Evolutionary conservation across 2,797 vertebrate genomes (phyloP), one percentile per base, ranked within the genome.

Genomic region (Cynodonichthys magdalenae): DNA sequence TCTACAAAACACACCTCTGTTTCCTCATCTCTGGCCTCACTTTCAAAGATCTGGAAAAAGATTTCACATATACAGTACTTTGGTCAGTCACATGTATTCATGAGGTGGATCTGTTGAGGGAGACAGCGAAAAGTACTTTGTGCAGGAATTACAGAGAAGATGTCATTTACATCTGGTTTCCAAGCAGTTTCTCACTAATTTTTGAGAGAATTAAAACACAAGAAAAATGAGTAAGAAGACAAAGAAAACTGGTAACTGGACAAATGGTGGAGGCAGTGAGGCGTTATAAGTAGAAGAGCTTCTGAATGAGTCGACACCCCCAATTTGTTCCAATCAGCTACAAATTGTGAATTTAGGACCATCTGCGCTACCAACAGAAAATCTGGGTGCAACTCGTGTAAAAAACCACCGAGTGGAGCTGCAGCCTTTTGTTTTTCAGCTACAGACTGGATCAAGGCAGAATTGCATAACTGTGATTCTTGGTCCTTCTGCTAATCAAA

Each of bases 1-100:
- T 99, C 97, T 51, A 99, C 93, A 15, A 95, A 93, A 79, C 96
- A 98, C 53, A 98, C 95, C 87, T 99, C 97, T 9, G 93, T 92
- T 66, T 97, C 96, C 46, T 97, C 88, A 0, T 89, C 89, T 70
- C 56, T 94, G 75, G 94, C 93, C 87, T 97, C 96, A 3, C 77
- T 92, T 81, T 94, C 92, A 86, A 99, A 99, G 90, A 99, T 99
- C 96, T 99, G 91, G 27, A 29, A 44, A 56, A 50, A 71, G 44
- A 67, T 48, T 1, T 15, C 83, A 59, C 71, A 73, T 77, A 45
- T 7, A 61, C 55, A 5, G 17, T 54, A 52, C 59, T 69, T 52
- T 6, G 56, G 18, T 14, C 19, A 19, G 18, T 75, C 63, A 71
- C 34, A 65, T 56, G 75, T 59, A 61, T 8, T 47, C 11, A 47